A percentile compares a stretch with the other conserved stretches of the same genome.
Evolutionary conservation across 1,140 invertebrate genomes (phyloP).

Genomic region (Oryctes rhinoceros): DNA sequence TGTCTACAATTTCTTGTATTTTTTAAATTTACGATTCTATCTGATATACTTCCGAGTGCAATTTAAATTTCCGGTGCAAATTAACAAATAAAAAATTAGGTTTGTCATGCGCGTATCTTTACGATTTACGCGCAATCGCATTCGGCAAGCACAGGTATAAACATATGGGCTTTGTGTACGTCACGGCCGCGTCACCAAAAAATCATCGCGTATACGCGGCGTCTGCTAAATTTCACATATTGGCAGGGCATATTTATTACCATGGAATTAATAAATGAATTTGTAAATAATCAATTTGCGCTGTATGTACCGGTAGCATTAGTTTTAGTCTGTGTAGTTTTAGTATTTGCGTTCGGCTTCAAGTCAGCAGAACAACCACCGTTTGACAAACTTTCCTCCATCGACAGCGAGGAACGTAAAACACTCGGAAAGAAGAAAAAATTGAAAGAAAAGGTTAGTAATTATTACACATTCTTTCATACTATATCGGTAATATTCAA

Average conservation of each 20-base stretch:
- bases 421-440: conserved; percentile 72
- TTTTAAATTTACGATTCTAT: too few species aligned
- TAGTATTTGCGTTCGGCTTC: conserved; percentile 78
- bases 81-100: not conserved
- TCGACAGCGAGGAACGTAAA: conserved; percentile 69
- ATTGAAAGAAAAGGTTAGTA: conserved; percentile 74
- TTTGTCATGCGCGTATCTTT: conserved; percentile 36
- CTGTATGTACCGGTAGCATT: conserved; percentile 72
- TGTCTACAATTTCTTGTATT: not conserved
- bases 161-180: conserved; percentile 55
- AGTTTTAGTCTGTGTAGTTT: conserved; percentile 70
- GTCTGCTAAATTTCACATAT: conserved; percentile 56
- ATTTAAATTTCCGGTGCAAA: conserved; percentile 18
- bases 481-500: not conserved
- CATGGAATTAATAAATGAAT: conserved; percentile 67
- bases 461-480: not conserved
- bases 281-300: conserved; percentile 64
- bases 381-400: conserved; percentile 71
- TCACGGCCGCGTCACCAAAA: conserved; percentile 70
- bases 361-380: conserved; percentile 76
- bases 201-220: conserved; percentile 46
- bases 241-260: conserved; percentile 62
- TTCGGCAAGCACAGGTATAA: conserved; percentile 25
- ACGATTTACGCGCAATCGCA: conserved; percentile 25
- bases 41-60: too few species aligned